Conservation (phyloP, 2,113 vertebrate species). For the Melanerpes aurifrons region DNA sequence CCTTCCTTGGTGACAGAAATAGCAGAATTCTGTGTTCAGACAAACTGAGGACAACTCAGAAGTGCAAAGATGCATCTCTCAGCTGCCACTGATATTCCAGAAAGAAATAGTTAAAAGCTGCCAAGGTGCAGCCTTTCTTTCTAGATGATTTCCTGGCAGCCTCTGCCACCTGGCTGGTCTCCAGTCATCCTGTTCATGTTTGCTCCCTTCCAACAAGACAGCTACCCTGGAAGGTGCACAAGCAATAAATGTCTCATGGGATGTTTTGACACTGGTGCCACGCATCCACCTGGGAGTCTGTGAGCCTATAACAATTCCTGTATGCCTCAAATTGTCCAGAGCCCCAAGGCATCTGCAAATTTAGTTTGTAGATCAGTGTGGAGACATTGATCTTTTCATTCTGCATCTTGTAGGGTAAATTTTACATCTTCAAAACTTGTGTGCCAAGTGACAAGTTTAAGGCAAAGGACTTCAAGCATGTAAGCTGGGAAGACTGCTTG, state of each 20-base stretch:
- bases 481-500: background rate
- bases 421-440: background rate
- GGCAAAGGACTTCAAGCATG: background rate
- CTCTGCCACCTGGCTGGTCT: background rate
- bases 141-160: background rate
- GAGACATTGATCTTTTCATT: background rate
- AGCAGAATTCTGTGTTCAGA: background rate
- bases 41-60: background rate
- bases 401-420: background rate
- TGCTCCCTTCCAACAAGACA: background rate
- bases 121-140: background rate
- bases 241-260: background rate
- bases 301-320: background rate
- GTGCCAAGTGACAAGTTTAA: background rate
- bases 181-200: background rate
- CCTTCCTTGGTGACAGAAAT: background rate
- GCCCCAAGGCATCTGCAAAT: accelerated
- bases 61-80: background rate
- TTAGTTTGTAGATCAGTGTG: background rate
- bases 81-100: background rate
- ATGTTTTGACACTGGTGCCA: background rate
- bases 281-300: accelerated
- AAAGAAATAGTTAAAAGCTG: background rate
- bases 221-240: background rate
- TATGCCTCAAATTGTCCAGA: background rate